Percentiles rank a stretch among this genome's conserved stretches.
Conservation (phyloP, 2,113 vertebrate genomes). For the Crotalus helleri region DNA sequence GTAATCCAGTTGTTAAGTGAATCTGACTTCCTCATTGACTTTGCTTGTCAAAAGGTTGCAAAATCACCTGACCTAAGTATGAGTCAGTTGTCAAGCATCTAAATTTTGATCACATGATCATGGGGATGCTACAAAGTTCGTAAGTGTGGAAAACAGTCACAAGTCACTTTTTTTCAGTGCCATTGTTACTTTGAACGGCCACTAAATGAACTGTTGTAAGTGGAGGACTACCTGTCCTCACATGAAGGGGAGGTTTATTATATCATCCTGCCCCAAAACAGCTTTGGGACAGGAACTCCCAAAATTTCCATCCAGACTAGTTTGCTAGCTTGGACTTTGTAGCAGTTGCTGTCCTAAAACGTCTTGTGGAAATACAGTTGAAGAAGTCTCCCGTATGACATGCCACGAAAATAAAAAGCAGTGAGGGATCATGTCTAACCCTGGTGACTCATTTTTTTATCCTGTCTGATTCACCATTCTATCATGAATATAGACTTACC, state of each 20-base stretch:
- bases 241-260: not conserved
- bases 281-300: not conserved
- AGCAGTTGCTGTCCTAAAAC: not conserved
- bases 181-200: not conserved
- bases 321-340: not conserved
- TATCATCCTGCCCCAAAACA: not conserved
- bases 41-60: not conserved
- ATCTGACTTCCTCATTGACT: not conserved
- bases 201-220: not conserved
- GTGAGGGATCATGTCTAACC: not conserved
- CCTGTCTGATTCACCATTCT: not conserved
- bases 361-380: not conserved
- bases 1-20: not conserved
- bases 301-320: not conserved
- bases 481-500: not conserved
- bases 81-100: not conserved
- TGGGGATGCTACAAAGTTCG: not conserved
- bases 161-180: not conserved
- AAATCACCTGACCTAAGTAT: not conserved
- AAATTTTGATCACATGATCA: not conserved
- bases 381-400: not conserved
- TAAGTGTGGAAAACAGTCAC: not conserved
- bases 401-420: not conserved
- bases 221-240: not conserved
- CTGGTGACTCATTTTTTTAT: not conserved